Conservation (phyloP, 2,888 invertebrate species). For the Aquatica leii region DNA sequence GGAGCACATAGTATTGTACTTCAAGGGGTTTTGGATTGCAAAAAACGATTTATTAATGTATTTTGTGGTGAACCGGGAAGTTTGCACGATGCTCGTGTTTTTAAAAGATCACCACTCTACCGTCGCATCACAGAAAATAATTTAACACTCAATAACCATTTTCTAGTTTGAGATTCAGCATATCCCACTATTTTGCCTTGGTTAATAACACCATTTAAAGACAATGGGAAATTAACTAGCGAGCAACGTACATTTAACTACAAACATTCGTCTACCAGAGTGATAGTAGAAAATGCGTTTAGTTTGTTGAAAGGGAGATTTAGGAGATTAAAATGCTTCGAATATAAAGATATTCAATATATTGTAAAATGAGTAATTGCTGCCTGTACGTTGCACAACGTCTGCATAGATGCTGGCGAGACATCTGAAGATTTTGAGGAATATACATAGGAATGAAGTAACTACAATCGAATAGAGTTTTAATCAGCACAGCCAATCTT, state of each 20-base stretch:
- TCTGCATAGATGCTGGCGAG: conserved; percentile 15
- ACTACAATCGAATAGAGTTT: too few relatives aligned
- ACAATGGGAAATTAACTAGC: conserved; percentile 33
- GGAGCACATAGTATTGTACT: conserved; percentile 15
- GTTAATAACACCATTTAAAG: conserved; percentile 38
- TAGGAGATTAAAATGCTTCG: conserved; percentile 25
- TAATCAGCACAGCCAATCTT: too few relatives aligned
- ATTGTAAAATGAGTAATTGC: conserved; percentile 22
- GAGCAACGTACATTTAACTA: conserved; percentile 37
- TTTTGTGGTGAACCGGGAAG: conserved; percentile 27
- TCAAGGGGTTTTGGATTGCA: conserved; percentile 24
- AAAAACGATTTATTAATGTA: conserved; percentile 17
- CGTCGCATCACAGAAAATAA: conserved; percentile 9
- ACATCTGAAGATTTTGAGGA: conserved; percentile 11
- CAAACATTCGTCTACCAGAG: conserved; percentile 31
- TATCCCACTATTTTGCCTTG: conserved; percentile 32
- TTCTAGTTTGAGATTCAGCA: conserved; percentile 35
- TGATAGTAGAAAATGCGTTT: conserved; percentile 39
- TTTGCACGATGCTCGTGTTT: conserved; percentile 40
- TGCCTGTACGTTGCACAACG: conserved; percentile 18
- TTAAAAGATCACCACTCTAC: conserved; percentile 39
- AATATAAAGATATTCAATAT: conserved; percentile 17
- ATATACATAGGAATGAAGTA: too few relatives aligned
- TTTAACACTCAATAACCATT: conserved; percentile 10
- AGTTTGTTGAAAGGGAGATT: conserved; percentile 40